Evolutionary conservation across 2,888 invertebrate species (phyloP), one percentile per base, ranked within the genome.

Genomic region (Rotaria sp.): DNA sequence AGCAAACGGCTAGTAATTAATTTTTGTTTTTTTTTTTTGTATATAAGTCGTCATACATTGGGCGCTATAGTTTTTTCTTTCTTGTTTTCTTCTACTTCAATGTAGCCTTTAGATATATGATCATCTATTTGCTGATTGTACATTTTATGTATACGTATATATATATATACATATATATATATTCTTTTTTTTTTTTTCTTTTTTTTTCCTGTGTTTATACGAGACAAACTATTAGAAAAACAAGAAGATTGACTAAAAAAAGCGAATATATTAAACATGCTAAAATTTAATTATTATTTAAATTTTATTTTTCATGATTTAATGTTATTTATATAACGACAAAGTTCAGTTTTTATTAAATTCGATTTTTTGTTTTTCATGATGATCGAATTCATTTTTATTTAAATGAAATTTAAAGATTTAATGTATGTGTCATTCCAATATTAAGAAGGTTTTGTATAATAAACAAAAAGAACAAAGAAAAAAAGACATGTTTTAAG

Each of bases 61-160:
- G 67, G 35, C 67, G 67, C 35, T 67, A 67, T 35, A 67, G 67
- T 35, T 67, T 67, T 67, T 3, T 67, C 7, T 67, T 67, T 35
- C n/a, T 57, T 35, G 11, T 59, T 30, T 67, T 21, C 21, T 35
- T 67, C 67, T 67, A 35, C 35, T 67, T 35, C 15, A 35, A 35
- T 67, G 67, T 67, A 67, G 67, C 35, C 35, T 67, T 67, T 67
- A 67, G 67, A 67, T 67, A 67, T 67, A 67, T 67, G 67, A 67
- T 67, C 67, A 67, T 67, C 67, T 67, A 67, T 35, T 35, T 67
- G 67, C 35, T 38, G 67, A 67, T 67, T 67, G 67, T 67, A 67
- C 35, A 67, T 67, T 59, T 59, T 30, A 30, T 59, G 30, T 59
- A 59, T 59, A 59, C 57, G 57, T 67, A 67, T 67, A 67, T 67